Percentiles rank a stretch among this genome's conserved stretches.
Evolutionary conservation across 2,888 invertebrate species (phyloP).

Genomic region (Athetis lepigone): DNA sequence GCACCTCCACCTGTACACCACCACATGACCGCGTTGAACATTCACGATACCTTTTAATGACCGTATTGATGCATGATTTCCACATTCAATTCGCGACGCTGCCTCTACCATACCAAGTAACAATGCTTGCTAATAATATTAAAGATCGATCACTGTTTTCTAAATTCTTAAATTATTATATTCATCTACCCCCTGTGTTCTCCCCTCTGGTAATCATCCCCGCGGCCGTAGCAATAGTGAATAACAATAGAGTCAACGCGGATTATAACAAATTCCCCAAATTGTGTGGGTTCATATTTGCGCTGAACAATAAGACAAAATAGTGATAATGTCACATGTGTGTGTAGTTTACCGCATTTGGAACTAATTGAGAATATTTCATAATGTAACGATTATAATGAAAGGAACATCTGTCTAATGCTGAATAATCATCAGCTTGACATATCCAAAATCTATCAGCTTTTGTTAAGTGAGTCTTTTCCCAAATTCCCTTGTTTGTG

Average conservation of each 20-base stretch:
- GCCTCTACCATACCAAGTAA: conserved; percentile 43
- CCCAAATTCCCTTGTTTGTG: conserved; percentile 20
- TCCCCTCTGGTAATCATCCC: conserved; percentile 79
- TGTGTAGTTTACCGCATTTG: conserved; percentile 87
- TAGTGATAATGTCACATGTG: conserved; percentile 89
- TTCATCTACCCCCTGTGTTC: conserved; percentile 70
- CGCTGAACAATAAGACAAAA: conserved; percentile 88
- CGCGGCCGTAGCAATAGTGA: conserved; percentile 76
- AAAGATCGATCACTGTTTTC: conserved; percentile 74
- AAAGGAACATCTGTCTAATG: conserved; percentile 84
- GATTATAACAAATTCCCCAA: conserved; percentile 90
- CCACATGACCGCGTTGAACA: conserved; percentile 78
- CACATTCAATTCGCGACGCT: conserved; percentile 57
- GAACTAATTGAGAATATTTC: conserved; percentile 89
- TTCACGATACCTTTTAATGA: conserved; percentile 81
- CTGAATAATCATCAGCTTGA: conserved; percentile 57
- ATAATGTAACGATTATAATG: conserved; percentile 83
- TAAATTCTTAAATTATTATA: conserved; percentile 78
- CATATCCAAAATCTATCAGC: conserved; percentile 33
- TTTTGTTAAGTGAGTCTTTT: conserved; percentile 31
- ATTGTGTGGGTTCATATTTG: conserved; percentile 89
- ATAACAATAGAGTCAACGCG: conserved; percentile 85
- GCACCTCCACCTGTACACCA: conserved; percentile 83
- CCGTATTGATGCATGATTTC: conserved; percentile 69
- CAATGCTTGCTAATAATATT: conserved; percentile 70